Conservation (phyloP, 2,888 invertebrate genomes). For the Poecilus cupreus region DNA sequence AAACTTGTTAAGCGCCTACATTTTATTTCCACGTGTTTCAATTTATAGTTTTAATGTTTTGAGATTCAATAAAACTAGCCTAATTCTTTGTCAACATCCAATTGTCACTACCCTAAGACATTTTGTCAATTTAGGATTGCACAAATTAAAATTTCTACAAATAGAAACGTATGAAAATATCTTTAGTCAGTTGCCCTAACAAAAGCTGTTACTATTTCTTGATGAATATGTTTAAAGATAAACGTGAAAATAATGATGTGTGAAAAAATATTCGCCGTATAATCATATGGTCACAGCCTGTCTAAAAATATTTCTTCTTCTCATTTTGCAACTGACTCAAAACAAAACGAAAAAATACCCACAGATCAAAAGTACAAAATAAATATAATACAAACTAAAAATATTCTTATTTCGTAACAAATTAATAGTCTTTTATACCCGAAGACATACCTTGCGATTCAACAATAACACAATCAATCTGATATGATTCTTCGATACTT, state of each 20-base stretch:
- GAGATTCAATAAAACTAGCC: neutral
- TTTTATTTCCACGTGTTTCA: neutral
- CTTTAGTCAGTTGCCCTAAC: neutral
- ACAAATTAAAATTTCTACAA: neutral
- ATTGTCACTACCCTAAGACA: neutral
- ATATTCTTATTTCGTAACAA: too few relatives aligned
- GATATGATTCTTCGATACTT: conserved; percentile 74
- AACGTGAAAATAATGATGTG: too few relatives aligned
- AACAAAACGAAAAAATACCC: too few relatives aligned
- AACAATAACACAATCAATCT: conserved; percentile 66
- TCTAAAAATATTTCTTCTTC: too few relatives aligned
- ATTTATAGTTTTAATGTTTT: neutral
- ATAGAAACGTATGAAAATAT: neutral
- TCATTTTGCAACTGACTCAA: too few relatives aligned
- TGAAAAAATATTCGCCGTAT: too few relatives aligned
- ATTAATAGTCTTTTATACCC: conserved; percentile 7
- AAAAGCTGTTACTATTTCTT: neutral
- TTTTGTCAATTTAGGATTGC: neutral
- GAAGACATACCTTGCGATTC: neutral
- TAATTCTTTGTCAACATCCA: neutral
- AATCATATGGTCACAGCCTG: too few relatives aligned
- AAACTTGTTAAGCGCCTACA: neutral
- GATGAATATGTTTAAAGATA: too few relatives aligned
- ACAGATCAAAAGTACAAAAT: too few relatives aligned
- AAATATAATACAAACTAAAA: too few relatives aligned